Evolutionary conservation across 1,140 invertebrate species (phyloP).

Genomic region (Whitmania pigra): DNA sequence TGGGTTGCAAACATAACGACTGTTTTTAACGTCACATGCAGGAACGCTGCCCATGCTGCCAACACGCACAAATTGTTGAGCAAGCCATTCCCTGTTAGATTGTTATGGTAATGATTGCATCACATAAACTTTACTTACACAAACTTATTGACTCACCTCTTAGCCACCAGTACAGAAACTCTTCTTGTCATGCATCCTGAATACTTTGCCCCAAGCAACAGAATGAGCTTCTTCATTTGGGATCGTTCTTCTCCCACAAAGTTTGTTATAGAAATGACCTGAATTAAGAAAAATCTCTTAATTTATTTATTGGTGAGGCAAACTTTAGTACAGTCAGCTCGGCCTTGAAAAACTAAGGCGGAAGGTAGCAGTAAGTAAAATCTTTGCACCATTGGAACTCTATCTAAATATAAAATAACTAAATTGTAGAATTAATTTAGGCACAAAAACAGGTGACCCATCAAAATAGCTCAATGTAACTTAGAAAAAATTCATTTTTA

Average conservation of each 20-base stretch:
- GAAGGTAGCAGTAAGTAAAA: background rate
- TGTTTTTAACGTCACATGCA: no score
- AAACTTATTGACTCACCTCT: conserved; percentile 43
- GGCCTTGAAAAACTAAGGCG: background rate
- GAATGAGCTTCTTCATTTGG: conserved; percentile 68
- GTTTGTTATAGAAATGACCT: conserved; percentile 63
- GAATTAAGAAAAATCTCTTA: conserved; percentile 22
- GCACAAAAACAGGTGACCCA: no score
- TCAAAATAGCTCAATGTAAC: no score
- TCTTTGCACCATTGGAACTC: background rate
- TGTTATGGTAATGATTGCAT: no score
- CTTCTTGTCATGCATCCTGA: conserved; percentile 49
- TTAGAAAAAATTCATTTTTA: no score
- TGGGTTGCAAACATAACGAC: no score
- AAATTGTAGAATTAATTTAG: background rate
- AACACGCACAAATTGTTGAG: no score
- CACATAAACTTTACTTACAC: no score
- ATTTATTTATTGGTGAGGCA: conserved; percentile 1
- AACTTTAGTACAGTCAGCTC: background rate
- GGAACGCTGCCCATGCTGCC: no score
- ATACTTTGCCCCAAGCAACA: conserved; percentile 69
- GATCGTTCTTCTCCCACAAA: conserved; percentile 70
- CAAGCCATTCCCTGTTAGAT: no score
- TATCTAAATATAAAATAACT: background rate
- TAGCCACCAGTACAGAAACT: conserved; percentile 49